phyloP scores from a whole-genome alignment of 2,888 invertebrate genomes.

The Venustoraphidia nigricollis region DNA sequence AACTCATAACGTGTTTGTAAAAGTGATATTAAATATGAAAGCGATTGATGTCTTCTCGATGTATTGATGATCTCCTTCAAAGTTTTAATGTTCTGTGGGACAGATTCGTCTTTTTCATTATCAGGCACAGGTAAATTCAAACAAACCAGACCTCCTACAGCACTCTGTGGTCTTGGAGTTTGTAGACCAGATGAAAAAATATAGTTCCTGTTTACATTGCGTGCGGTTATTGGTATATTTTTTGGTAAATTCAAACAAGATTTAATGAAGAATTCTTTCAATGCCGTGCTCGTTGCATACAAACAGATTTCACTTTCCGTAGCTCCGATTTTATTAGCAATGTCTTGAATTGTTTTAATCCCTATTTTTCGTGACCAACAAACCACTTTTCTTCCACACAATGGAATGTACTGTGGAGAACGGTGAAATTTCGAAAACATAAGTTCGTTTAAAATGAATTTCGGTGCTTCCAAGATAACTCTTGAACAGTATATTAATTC shows the following conservation, averaged over 20 bases:
- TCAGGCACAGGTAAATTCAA: constrained; percentile 42
- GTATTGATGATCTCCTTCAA: constrained; percentile 28
- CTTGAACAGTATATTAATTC: constrained; percentile 28
- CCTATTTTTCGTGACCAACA: constrained; percentile 55
- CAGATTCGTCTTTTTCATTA: constrained; percentile 18
- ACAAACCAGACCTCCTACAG: constrained; percentile 45
- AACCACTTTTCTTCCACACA: constrained; percentile 56
- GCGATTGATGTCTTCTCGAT: constrained; percentile 29
- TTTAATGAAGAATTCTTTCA: constrained; percentile 46
- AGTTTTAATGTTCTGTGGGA: constrained; percentile 23
- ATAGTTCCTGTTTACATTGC: constrained; percentile 34
- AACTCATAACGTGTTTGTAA: constrained; percentile 38
- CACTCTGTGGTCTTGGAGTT: constrained; percentile 24
- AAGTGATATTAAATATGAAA: constrained; percentile 35
- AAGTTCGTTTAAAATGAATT: constrained; percentile 39
- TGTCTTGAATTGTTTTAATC: constrained; percentile 36
- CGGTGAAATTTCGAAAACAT: constrained; percentile 37
- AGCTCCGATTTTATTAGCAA: constrained; percentile 41
- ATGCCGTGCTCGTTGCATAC: constrained; percentile 42
- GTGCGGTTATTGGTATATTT: constrained; percentile 43
- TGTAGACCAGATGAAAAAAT: constrained; percentile 34
- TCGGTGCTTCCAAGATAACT: constrained; percentile 31
- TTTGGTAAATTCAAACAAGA: constrained; percentile 36
- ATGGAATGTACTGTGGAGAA: constrained; percentile 41
- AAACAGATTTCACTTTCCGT: constrained; percentile 48